Evolutionary conservation across 2,888 invertebrate species (phyloP).

Genomic region (Aethes cnicana): DNA sequence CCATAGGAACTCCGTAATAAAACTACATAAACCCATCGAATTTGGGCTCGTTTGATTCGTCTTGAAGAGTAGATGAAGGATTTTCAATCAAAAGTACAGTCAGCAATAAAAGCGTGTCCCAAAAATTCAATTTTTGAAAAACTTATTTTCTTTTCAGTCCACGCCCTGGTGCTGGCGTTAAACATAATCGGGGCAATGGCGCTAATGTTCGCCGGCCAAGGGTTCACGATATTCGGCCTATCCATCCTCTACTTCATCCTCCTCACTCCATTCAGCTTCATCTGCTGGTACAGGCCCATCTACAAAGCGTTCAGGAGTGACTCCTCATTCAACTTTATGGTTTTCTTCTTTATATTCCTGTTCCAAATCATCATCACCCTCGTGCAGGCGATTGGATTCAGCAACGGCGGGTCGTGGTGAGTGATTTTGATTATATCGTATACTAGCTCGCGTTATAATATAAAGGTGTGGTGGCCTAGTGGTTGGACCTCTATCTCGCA

Average conservation of each 20-base stretch:
- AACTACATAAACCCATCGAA: no score
- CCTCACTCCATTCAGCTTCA: constrained; percentile 97
- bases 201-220: constrained; percentile 84
- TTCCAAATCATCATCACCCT: constrained; percentile 95
- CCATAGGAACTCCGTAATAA: no score
- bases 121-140: no score
- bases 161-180: constrained; percentile 90
- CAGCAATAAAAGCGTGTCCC: no score
- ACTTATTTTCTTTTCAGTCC: constrained; percentile 85
- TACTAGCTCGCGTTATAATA: no score
- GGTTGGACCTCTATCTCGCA: no score
- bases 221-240: constrained; percentile 90
- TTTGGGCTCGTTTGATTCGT: no score
- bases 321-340: constrained; percentile 99
- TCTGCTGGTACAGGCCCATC: constrained; percentile 99
- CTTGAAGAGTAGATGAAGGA: no score
- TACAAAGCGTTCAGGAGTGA: constrained; percentile 99
- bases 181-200: constrained; percentile 94
- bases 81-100: no score
- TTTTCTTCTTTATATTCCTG: constrained; percentile 99
- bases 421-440: constrained; percentile 53
- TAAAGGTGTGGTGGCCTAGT: no score
- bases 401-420: constrained; percentile 93
- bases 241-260: constrained; percentile 93
- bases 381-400: constrained; percentile 94